Evolutionary conservation across 2,797 vertebrate species (phyloP).

Genomic region (Mus minutoides): DNA sequence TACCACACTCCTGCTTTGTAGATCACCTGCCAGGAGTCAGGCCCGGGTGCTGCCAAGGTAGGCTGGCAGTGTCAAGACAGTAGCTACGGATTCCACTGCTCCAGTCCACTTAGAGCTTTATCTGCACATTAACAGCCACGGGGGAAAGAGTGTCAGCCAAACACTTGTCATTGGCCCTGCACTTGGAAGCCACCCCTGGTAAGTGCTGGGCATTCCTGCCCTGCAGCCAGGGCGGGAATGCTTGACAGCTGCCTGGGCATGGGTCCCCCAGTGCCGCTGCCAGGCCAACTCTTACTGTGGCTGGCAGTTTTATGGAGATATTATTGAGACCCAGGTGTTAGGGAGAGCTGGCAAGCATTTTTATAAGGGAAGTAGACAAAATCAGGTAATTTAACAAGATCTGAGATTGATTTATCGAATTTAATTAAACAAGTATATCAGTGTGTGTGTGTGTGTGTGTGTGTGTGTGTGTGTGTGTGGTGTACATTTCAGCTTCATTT

Average conservation of each 20-base stretch:
- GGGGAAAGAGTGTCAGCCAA: not conserved
- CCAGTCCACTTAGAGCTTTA: not conserved
- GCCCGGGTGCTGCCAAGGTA: not conserved
- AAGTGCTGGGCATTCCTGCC: not conserved
- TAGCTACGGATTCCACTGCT: not conserved
- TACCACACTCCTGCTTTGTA: not conserved
- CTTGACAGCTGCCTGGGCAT: constrained; percentile 3
- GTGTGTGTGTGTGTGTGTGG: too few species aligned
- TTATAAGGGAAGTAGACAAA: constrained; percentile 44
- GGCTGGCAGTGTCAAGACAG: not conserved
- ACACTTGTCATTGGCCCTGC: not conserved
- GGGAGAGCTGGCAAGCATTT: not conserved
- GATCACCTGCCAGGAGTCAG: not conserved
- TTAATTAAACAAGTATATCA: constrained; percentile 13
- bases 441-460: not conserved
- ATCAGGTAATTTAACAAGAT: not conserved
- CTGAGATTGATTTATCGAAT: constrained; percentile 28
- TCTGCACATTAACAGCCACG: not conserved
- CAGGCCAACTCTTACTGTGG: not conserved
- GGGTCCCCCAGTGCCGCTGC: not conserved
- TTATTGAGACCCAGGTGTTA: not conserved
- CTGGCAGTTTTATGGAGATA: not conserved
- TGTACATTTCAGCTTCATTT: not conserved
- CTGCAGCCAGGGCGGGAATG: not conserved
- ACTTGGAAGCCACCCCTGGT: constrained; percentile 5